phyloP scores from a whole-genome alignment of 2,113 vertebrate genomes.

The Carassius gibelio region DNA sequence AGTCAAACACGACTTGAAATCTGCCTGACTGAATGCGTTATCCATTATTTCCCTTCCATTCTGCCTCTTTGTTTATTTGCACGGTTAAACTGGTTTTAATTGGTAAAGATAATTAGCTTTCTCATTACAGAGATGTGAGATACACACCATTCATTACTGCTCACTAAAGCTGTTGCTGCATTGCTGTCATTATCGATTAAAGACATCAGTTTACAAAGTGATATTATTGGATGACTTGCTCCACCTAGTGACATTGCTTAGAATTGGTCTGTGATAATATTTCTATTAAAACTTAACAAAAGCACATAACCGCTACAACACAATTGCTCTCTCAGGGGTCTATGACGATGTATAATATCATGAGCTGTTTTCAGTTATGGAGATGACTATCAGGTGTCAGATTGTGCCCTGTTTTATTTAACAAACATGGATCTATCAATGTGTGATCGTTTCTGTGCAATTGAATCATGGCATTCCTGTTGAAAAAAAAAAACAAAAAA shows the following conservation, averaged over 20 bases:
- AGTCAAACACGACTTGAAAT: neutral
- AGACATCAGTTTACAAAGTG: neutral
- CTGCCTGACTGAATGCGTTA: neutral
- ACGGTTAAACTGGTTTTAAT: conserved; percentile 42
- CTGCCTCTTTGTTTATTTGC: conserved; percentile 32
- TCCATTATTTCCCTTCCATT: conserved; percentile 15
- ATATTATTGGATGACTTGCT: conserved; percentile 30
- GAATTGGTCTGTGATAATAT: neutral
- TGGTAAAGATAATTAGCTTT: conserved; percentile 28
- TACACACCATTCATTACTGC: conserved; percentile 19
- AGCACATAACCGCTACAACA: neutral
- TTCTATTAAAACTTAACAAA: neutral
- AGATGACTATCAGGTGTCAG: no score
- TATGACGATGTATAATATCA: neutral
- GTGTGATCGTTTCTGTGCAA: no score
- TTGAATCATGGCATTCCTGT: no score
- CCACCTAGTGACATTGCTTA: conserved; percentile 28
- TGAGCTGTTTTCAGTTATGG: no score
- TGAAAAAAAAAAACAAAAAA: no score
- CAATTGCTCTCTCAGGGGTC: neutral
- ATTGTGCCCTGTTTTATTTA: no score
- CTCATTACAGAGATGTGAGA: conserved; percentile 40
- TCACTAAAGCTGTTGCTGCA: neutral
- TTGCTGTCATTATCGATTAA: conserved; percentile 1
- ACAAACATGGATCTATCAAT: no score